Conservation (phyloP, 2,797 vertebrate species). For the Clarias fuscus region DNA sequence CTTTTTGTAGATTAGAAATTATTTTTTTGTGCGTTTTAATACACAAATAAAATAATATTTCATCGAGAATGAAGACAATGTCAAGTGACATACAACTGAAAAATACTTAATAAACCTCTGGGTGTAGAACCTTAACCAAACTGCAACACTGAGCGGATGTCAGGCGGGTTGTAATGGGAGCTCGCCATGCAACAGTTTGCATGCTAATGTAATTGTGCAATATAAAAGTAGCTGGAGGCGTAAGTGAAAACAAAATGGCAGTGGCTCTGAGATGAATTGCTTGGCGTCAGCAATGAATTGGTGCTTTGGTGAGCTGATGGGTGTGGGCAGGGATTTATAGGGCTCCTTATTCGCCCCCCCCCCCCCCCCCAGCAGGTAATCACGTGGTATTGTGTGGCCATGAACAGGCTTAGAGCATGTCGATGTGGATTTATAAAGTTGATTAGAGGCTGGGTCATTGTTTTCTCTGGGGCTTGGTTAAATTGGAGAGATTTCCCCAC, state of each 20-base stretch:
- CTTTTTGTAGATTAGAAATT: neutral
- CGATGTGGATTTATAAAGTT: constrained; percentile 67
- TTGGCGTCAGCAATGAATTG: constrained; percentile 24
- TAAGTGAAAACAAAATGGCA: constrained; percentile 41
- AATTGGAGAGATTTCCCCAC: constrained; percentile 45
- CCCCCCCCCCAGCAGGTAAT: constrained; percentile 39
- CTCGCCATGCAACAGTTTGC: constrained; percentile 26
- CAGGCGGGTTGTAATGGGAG: constrained; percentile 6
- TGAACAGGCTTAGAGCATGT: constrained; percentile 65
- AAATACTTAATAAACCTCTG: neutral
- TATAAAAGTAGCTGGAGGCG: constrained; percentile 27
- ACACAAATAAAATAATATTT: too few relatives aligned
- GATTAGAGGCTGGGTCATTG: constrained; percentile 66
- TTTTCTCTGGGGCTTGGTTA: constrained; percentile 62
- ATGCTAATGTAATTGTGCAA: constrained; percentile 39
- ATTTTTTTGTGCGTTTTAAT: neutral
- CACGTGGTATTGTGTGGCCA: constrained; percentile 53
- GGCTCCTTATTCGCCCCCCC: neutral
- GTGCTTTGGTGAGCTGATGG: neutral
- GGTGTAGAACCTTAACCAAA: neutral
- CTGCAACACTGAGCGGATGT: neutral
- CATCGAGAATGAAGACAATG: neutral
- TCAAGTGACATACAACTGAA: neutral
- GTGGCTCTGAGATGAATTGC: constrained; percentile 19
- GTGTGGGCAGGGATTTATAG: constrained; percentile 51